These are phyloP conservation scores for Coboldia fuscipes DNA, from an alignment of 1,140 invertebrate species.

Conservation along the genomic window DNA sequence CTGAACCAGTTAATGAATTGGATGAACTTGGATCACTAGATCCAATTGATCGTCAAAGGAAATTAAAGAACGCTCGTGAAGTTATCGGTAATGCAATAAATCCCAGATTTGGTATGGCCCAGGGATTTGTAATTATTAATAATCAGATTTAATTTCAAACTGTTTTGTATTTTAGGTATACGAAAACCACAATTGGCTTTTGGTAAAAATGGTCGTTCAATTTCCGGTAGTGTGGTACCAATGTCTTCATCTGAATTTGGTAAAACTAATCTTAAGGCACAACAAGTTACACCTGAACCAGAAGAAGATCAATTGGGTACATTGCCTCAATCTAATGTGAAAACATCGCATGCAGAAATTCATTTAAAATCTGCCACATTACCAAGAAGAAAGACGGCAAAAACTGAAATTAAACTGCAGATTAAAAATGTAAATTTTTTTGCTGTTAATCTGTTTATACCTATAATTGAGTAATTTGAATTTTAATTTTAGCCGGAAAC, in stretches of 20 bases:
- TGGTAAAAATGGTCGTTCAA: slow-evolving; percentile 22
- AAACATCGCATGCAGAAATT: slow-evolving; percentile 34
- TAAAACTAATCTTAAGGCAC: too few relatives aligned
- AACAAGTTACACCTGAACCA: slow-evolving; percentile 17
- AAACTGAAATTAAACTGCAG: slow-evolving; percentile 37
- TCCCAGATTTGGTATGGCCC: slow-evolving; percentile 10
- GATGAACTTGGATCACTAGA: slow-evolving; percentile 13
- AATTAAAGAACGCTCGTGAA: slow-evolving; percentile 29
- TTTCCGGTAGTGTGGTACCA: slow-evolving; percentile 20
- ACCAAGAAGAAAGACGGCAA: slow-evolving; percentile 36
- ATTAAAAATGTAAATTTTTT: slow-evolving; percentile 10
- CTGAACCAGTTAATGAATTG: slow-evolving; percentile 19
- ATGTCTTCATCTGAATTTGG: slow-evolving; percentile 5
- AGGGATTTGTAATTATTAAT: slow-evolving; percentile 11
- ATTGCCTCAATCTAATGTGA: slow-evolving; percentile 22
- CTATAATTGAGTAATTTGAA: background rate
- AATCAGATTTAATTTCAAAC: background rate
- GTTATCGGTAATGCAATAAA: slow-evolving; percentile 32
- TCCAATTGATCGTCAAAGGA: slow-evolving; percentile 22
- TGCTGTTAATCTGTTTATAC: background rate
- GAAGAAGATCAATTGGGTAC: slow-evolving; percentile 17
- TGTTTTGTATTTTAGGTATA: slow-evolving; percentile 2
- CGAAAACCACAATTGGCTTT: slow-evolving; percentile 35
- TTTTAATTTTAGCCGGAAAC: slow-evolving; percentile 9
- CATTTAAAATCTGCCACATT: slow-evolving; percentile 41